These are phyloP conservation scores for Pollenia angustigena DNA, from an alignment of 2,888 invertebrate species.

Conservation along the genomic window DNA sequence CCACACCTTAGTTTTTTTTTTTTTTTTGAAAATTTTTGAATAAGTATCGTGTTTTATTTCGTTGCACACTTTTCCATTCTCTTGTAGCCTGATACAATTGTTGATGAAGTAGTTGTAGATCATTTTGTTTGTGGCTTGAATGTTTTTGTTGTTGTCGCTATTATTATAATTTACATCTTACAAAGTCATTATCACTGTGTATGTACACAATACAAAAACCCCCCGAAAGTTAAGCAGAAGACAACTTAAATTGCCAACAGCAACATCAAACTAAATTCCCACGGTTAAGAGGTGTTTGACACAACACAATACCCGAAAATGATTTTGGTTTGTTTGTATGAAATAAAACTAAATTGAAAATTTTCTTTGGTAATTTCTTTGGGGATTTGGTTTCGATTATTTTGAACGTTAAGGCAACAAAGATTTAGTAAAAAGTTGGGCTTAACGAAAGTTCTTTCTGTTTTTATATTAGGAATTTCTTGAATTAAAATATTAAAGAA, in stretches of 20 bases:
- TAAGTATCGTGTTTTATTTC: conserved; percentile 53
- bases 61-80: conserved; percentile 43
- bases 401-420: background rate
- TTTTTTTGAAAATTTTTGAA: background rate
- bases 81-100: conserved; percentile 39
- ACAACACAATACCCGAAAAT: background rate
- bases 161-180: conserved; percentile 66
- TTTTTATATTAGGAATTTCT: too few species aligned
- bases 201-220: conserved; percentile 8
- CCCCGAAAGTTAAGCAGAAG: conserved; percentile 15
- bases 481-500: too few species aligned
- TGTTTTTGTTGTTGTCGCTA: conserved; percentile 28
- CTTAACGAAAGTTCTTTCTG: too few species aligned
- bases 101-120: conserved; percentile 43
- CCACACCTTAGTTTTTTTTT: conserved; percentile 74
- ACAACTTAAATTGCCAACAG: background rate
- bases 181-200: conserved; percentile 72
- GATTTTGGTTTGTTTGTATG: conserved; percentile 13
- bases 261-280: conserved; percentile 51
- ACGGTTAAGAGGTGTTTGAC: conserved; percentile 59
- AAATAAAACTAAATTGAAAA: conserved; percentile 26
- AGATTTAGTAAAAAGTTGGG: too few species aligned
- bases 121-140: conserved; percentile 38
- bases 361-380: conserved; percentile 56
- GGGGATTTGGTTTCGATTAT: conserved; percentile 41